phyloP scores from a whole-genome alignment of 2,888 invertebrate species.

The Hyles lineata region DNA sequence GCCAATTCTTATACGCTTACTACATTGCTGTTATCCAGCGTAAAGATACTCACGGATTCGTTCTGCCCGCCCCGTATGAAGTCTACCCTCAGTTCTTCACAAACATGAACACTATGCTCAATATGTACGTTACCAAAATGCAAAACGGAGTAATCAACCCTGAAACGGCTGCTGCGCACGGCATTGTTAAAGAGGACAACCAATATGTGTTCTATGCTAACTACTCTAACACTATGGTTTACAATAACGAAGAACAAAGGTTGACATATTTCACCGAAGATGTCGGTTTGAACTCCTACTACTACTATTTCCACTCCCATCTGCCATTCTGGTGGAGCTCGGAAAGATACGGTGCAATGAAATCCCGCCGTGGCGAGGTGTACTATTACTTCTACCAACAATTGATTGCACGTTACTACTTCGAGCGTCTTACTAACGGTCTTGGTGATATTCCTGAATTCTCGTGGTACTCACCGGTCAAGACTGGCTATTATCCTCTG shows the following conservation, averaged over 20 bases:
- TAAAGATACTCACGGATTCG: constrained; percentile 82
- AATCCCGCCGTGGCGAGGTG: constrained; percentile 86
- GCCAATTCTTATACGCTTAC: constrained; percentile 86
- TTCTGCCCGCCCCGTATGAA: constrained; percentile 88
- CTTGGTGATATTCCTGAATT: constrained; percentile 86
- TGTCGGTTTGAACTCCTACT: constrained; percentile 87
- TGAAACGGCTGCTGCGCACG: constrained; percentile 63
- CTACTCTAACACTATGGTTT: constrained; percentile 81
- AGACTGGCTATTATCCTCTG: constrained; percentile 65
- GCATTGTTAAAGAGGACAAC: constrained; percentile 69
- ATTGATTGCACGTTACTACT: constrained; percentile 87
- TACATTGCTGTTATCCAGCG: constrained; percentile 86
- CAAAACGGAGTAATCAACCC: constrained; percentile 59
- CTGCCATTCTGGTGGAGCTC: constrained; percentile 87
- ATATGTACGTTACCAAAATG: constrained; percentile 73
- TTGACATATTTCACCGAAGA: constrained; percentile 89
- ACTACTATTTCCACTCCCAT: constrained; percentile 86
- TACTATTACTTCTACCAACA: constrained; percentile 88
- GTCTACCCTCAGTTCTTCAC: constrained; percentile 87
- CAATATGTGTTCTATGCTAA: constrained; percentile 83
- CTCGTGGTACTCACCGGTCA: constrained; percentile 86
- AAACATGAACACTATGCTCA: constrained; percentile 82
- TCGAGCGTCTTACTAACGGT: constrained; percentile 88
- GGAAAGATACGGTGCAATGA: constrained; percentile 73
- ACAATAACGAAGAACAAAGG: constrained; percentile 84